A percentile compares a stretch with the other conserved stretches of the same genome.
phyloP scores from a whole-genome alignment of 2,797 vertebrate species.

The Chiloscyllium punctatum region DNA sequence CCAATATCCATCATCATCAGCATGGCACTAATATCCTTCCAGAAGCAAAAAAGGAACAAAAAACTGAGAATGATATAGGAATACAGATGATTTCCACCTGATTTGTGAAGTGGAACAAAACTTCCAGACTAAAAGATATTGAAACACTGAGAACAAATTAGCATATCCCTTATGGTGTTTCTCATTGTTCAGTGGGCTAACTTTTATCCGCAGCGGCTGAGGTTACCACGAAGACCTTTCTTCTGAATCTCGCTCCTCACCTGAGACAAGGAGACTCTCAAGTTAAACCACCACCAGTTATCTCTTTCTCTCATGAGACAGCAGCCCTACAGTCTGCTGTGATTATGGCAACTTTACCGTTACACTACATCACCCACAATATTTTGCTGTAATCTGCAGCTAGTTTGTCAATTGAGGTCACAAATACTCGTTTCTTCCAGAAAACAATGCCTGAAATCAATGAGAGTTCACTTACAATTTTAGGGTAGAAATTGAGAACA shows the following conservation, averaged over 20 bases:
- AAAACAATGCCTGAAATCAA: background rate
- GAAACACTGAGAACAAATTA: background rate
- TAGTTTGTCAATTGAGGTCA: background rate
- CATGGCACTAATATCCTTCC: conserved; percentile 65
- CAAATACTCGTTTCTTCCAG: background rate
- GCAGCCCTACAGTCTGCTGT: too few relatives aligned
- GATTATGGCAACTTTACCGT: too few relatives aligned
- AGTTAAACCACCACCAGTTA: too few relatives aligned
- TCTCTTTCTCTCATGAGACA: too few relatives aligned
- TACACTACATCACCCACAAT: background rate
- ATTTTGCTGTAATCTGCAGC: background rate
- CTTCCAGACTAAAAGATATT: background rate
- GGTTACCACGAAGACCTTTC: too few relatives aligned
- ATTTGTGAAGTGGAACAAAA: background rate
- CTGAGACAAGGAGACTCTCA: too few relatives aligned
- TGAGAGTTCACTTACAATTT: background rate
- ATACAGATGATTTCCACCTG: background rate
- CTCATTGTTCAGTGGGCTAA: background rate
- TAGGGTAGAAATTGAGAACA: background rate
- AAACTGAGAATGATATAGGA: background rate
- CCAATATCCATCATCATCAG: conserved; percentile 74
- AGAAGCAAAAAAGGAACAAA: background rate
- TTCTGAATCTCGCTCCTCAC: too few relatives aligned
- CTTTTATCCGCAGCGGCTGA: background rate
- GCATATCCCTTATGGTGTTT: background rate